Evolutionary conservation across 2,888 invertebrate species (phyloP).

Genomic region (Crepidodera aurea): DNA sequence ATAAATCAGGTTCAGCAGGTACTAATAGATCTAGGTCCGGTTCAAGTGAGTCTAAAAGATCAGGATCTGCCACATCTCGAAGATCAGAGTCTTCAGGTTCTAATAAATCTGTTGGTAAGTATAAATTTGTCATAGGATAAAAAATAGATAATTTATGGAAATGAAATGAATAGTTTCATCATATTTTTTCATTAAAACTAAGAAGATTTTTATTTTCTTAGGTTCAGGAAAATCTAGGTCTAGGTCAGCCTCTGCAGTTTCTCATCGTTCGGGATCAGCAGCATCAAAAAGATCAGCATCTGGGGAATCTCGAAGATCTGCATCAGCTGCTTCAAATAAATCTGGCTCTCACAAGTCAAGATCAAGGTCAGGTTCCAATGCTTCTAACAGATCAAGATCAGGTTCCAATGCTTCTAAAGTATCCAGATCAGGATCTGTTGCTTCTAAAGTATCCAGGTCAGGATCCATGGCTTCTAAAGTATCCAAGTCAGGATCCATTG

Average conservation of each 20-base stretch:
- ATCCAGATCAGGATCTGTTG: slow-evolving; percentile 37
- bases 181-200: no score
- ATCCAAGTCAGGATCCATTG: slow-evolving; percentile 28
- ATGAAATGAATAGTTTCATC: no score
- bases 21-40: slow-evolving; percentile 59
- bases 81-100: slow-evolving; percentile 60
- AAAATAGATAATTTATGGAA: no score
- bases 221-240: slow-evolving; percentile 23
- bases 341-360: slow-evolving; percentile 39
- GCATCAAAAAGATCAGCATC: slow-evolving; percentile 45
- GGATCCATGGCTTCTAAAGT: slow-evolving; percentile 37
- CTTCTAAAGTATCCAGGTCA: slow-evolving; percentile 43
- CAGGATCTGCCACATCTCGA: slow-evolving; percentile 28
- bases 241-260: slow-evolving; percentile 44
- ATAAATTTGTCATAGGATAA: not conserved
- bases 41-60: slow-evolving; percentile 45
- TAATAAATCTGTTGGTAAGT: slow-evolving; percentile 23
- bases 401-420: slow-evolving; percentile 36
- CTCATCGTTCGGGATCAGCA: slow-evolving; percentile 44
- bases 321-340: slow-evolving; percentile 37
- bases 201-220: no score
- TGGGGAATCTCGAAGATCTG: slow-evolving; percentile 38
- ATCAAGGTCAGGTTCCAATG: slow-evolving; percentile 40
- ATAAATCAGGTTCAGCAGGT: slow-evolving; percentile 33
- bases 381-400: slow-evolving; percentile 39